Conservation (phyloP, 2,888 invertebrate genomes). For the Gnatocerus cornutus region DNA sequence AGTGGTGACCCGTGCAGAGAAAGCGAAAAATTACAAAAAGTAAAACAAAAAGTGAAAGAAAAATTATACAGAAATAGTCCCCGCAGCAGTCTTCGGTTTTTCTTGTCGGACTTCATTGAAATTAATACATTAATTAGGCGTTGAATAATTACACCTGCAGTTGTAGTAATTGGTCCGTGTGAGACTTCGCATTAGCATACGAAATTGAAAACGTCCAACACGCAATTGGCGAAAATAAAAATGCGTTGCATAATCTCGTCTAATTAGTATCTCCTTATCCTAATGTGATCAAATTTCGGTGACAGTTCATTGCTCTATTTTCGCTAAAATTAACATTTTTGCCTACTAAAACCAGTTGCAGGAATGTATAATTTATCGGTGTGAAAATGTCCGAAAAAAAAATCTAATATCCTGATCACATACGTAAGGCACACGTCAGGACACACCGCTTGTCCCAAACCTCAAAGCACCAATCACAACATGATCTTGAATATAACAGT, state of each 20-base stretch:
- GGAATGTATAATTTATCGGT: slow-evolving; percentile 27
- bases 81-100: too few species aligned
- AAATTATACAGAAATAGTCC: too few species aligned
- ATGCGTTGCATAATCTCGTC: slow-evolving; percentile 4
- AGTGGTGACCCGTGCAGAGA: too few species aligned
- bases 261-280: slow-evolving; percentile 14
- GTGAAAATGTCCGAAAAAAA: slow-evolving; percentile 14
- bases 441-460: slow-evolving; percentile 46
- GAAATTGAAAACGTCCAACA: slow-evolving; percentile 4
- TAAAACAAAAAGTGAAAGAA: too few species aligned
- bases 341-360: slow-evolving; percentile 21
- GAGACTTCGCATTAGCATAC: slow-evolving; percentile 6
- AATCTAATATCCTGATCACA: slow-evolving; percentile 32
- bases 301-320: slow-evolving; percentile 38
- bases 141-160: too few species aligned
- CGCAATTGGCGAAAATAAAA: slow-evolving; percentile 18
- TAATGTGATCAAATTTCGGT: slow-evolving; percentile 18
- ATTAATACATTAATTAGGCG: too few species aligned
- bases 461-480: slow-evolving; percentile 42
- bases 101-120: too few species aligned
- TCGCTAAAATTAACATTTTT: slow-evolving; percentile 34
- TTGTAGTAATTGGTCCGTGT: too few species aligned
- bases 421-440: slow-evolving; percentile 46
- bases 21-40: too few species aligned
- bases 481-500: slow-evolving; percentile 45